Base-by-base conservation (phyloP, 1,140 invertebrate genomes). In the Meloidogyne hapla region DNA sequence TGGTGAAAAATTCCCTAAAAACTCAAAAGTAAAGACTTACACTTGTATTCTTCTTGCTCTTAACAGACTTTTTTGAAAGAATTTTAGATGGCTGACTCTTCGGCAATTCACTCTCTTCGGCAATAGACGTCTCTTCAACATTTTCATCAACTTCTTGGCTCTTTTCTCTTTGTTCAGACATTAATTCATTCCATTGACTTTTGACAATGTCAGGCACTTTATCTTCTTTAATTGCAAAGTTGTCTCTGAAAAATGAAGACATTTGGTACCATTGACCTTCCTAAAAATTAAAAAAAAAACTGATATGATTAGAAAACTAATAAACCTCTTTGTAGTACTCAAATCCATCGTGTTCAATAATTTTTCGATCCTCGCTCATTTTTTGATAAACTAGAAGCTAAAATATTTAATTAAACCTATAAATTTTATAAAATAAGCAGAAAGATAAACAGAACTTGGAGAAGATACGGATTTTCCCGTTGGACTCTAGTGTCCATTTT, bases 31-130 rank as follows among this genome's bases (percentile, higher is more conserved):
- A 33, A 33, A 33, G 1, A 25, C 1, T 6, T 21, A 66, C n/a
- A 18, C 21, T 66, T 26, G n/a, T n/a, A n/a, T 18, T 25, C 33
- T 33, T 33, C 33, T 33, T 33, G 9, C 9, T 66, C 38, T 66
- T 66, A 33, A 66, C 18, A 68, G 10, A 28, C 9, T 68, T 28
- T 28, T 68, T 68, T 21, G 23, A 68, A 40, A 3, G 66, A 68
- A 8, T 68, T 28, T 21, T 15, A 23, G 15, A 2, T 5, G 66
- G n/a, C 10, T 40, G 15, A 40, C 66, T 68, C 3, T 12, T 40
- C 28, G 33, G 3, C 15, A 40, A 4, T 33, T 33, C 33, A 33
- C n/a, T n/a, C n/a, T n/a, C n/a, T n/a, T n/a, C 13, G 6, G 21
- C 65, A 28, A 67, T 12, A 38, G 38, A 18, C 1, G 26, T 18